Conservation (phyloP, 2,888 invertebrate species). For the Escarpia spicata region DNA sequence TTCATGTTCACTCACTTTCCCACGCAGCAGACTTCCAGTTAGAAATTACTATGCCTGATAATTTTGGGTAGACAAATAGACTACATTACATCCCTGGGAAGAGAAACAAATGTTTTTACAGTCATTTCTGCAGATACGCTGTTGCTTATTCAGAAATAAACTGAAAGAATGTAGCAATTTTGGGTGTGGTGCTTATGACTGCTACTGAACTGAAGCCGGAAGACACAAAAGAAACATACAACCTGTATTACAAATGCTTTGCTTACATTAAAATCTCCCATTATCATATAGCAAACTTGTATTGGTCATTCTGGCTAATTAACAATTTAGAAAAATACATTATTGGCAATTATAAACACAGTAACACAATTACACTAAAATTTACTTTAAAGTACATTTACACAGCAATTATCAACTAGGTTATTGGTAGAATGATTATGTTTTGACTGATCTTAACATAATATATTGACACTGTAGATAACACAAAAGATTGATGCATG, state of each 20-base stretch:
- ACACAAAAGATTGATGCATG: neutral
- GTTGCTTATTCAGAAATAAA: neutral
- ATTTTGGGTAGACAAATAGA: too few relatives aligned
- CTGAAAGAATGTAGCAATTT: neutral
- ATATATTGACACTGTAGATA: neutral
- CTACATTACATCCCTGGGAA: neutral
- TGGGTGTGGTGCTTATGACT: neutral
- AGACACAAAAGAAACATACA: neutral
- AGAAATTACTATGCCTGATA: too few relatives aligned
- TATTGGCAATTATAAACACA: neutral
- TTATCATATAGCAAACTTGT: neutral
- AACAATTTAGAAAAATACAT: too few relatives aligned
- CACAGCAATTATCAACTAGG: too few relatives aligned
- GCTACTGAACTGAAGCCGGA: neutral
- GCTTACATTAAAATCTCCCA: neutral
- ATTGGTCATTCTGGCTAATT: too few relatives aligned
- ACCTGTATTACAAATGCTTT: neutral
- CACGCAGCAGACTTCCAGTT: too few relatives aligned
- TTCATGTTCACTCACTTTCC: too few relatives aligned
- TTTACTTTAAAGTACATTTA: too few relatives aligned
- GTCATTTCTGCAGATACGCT: neutral
- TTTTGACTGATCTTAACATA: too few relatives aligned
- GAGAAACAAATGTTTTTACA: neutral
- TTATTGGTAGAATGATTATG: too few relatives aligned
- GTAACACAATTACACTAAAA: constrained; percentile 8